Evolutionary conservation across 2,797 vertebrate genomes (phyloP).

Genomic region (Aplochiton taeniatus): DNA sequence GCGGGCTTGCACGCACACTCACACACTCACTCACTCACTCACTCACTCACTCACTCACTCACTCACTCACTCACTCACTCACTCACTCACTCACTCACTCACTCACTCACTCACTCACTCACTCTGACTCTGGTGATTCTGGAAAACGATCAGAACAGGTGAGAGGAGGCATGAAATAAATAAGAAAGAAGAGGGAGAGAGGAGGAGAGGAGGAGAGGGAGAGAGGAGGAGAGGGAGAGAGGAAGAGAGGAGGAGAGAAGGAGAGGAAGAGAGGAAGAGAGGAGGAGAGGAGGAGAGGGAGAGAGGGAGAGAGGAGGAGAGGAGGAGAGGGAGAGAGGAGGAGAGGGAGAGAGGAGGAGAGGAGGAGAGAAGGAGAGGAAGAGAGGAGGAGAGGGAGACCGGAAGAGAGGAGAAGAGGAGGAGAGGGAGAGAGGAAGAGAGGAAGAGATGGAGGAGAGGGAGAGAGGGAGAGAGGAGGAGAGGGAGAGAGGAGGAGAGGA

Average conservation of each 20-base stretch:
- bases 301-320: constrained; percentile 11
- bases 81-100: background rate
- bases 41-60: background rate
- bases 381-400: no score
- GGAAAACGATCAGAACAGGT: no score
- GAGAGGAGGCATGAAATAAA: no score
- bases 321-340: background rate
- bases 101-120: background rate
- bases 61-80: background rate
- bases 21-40: background rate
- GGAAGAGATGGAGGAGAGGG: background rate
- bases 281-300: no score
- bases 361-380: no score
- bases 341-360: background rate
- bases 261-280: no score
- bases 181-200: no score
- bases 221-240: no score
- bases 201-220: no score
- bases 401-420: no score
- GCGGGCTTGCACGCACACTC: background rate
- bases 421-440: background rate
- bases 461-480: background rate
- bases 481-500: no score
- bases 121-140: background rate
- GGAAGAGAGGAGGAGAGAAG: no score